Evolutionary conservation across 2,888 invertebrate species (phyloP), one percentile per base, ranked within the genome.

Genomic region (Sinelater perroti): DNA sequence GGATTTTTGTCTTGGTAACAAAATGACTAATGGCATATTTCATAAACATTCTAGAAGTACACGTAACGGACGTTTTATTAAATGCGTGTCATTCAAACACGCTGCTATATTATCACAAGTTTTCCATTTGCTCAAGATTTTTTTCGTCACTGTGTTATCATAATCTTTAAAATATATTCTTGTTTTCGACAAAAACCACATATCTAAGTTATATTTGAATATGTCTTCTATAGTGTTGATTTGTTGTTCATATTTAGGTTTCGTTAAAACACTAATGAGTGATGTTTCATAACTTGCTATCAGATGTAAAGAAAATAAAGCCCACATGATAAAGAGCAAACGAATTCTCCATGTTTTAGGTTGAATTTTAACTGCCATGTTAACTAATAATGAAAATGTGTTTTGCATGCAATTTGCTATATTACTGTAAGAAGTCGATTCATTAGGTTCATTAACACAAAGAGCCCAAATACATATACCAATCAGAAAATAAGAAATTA

Each of bases 11-110:
- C 13, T 56, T 20, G 28, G 69, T 63, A n/a, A 68, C 58, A 26
- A 70, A 70, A 28, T 64, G 66, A 21, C 64, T 64, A 8, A 67
- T 62, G 8, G 69, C 47, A 58, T 72, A 73, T 44, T 72, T 62
- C 26, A 72, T 63, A 45, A 70, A 70, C 16, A 72, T 51, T 45
- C 69, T 63, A 11, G 71, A 67, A 8, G 70, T 65, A n/a, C 73
- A 65, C n/a, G 70, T 53, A 1, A 68, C 70, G 6, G 67, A 63
- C 38, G 70, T 60, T 60, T 63, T 62, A 1, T 65, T 24, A 3
- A 65, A 35, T 1, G 67, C 62, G 72, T 62, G 14, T 65, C 44
- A 24, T 66, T 44, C 18, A 73, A 56, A 54, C 74, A 74, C 5
- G 33, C 16, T 16, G 54, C 18, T 6, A 66, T 62, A 11, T 70